Evolutionary conservation across 2,113 vertebrate genomes (phyloP), one percentile per base, ranked within the genome.

Genomic region (Hyaena hyaena): DNA sequence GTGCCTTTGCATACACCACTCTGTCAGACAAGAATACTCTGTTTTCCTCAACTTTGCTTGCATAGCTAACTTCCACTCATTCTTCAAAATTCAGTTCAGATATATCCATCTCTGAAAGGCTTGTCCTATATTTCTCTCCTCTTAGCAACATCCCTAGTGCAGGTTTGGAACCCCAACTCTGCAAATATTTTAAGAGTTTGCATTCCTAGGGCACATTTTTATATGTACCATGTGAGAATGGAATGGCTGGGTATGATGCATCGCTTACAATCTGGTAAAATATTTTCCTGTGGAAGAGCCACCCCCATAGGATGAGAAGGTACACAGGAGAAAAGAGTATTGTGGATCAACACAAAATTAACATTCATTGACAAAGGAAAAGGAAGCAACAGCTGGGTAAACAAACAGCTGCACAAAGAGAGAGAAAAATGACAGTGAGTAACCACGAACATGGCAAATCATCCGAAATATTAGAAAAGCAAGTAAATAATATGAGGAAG

Each of bases 381-480:
- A 48, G 12, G 88, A 97, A 88, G 91, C 65, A 71, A 77, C 80
- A 90, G 80, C 88, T 98, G 93, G 86, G 35, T 68, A 97, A 97
- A 95, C 89, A 90, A 86, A 88, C 68, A 92, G 63, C 93, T 96
- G 61, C 33, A 35, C 71, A 65, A 28, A 92, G 68, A 73, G 50
- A 73, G 39, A 31, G 39, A 89, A 92, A 92, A 97, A 63, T 80
- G 81, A 83, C 35, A 76, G 53, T 53, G 63, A 93, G 66, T 31
- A 39, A 15, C 45, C 15, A 0, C 48, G 85, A 90, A 71, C 26
- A 4, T 58, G 55, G 21, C 48, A 31, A 79, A 11, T 50, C 11
- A 26, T 76, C 48, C 66, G 39, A 63, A 43, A 39, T 69, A 74
- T 55, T 74, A 65, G 33, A 71, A 88, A 97, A 88, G 23, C 69